Percentiles rank a stretch among this genome's conserved stretches.
Evolutionary conservation across 1,140 invertebrate genomes (phyloP).

Genomic region (Drosophila ficusphila): DNA sequence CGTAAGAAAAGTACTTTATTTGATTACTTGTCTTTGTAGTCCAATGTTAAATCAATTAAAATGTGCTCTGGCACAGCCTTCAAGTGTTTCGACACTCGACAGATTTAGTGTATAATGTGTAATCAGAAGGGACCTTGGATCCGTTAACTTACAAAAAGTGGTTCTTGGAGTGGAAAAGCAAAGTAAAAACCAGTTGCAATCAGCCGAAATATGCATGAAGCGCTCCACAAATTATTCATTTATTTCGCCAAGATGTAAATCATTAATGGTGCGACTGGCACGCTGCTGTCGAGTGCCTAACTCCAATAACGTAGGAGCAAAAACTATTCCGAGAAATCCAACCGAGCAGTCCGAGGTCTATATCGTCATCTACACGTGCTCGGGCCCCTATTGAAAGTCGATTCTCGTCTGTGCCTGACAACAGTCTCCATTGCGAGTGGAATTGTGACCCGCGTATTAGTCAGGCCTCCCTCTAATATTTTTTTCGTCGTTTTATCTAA

Average conservation of each 20-base stretch:
- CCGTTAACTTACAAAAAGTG: slow-evolving; percentile 27
- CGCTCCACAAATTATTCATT: slow-evolving; percentile 28
- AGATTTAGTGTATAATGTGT: slow-evolving; percentile 24
- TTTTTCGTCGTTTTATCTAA: slow-evolving; percentile 44
- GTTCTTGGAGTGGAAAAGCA: slow-evolving; percentile 30
- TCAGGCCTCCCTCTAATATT: slow-evolving; percentile 11
- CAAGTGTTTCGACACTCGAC: slow-evolving; percentile 3
- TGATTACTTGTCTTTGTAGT: not conserved
- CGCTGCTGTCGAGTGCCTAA: slow-evolving; percentile 14
- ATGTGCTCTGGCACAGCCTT: slow-evolving; percentile 1
- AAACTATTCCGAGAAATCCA: slow-evolving; percentile 24
- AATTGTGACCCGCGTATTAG: slow-evolving; percentile 36
- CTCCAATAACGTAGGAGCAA: slow-evolving; percentile 1
- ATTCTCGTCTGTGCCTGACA: slow-evolving; percentile 29
- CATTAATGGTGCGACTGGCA: not conserved
- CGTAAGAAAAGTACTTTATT: not conserved
- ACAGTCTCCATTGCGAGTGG: slow-evolving; percentile 5
- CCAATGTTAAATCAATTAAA: not conserved
- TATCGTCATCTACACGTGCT: slow-evolving; percentile 28
- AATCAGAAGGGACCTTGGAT: slow-evolving; percentile 35
- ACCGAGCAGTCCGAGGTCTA: not conserved
- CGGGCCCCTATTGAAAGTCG: slow-evolving; percentile 9
- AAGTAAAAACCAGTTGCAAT: slow-evolving; percentile 37
- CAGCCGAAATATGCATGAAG: slow-evolving; percentile 18
- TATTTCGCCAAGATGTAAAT: slow-evolving; percentile 39